Conservation (phyloP, 2,113 vertebrate genomes). For the Vulpes vulpes region DNA sequence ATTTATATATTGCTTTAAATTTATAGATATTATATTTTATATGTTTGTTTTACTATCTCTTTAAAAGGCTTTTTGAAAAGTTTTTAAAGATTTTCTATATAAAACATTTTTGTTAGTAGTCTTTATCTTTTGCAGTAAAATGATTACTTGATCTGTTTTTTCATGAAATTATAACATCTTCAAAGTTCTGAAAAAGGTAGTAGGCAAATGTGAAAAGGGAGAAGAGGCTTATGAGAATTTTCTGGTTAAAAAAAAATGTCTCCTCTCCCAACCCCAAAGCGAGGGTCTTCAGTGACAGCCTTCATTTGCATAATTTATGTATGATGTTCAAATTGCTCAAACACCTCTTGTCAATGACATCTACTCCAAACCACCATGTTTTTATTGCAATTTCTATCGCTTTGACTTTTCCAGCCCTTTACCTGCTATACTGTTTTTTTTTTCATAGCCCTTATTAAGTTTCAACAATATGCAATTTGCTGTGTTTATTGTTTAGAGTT, state of each 20-base stretch:
- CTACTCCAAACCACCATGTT: neutral
- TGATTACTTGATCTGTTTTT: neutral
- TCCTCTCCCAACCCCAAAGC: neutral
- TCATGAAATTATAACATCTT: neutral
- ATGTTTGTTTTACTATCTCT: neutral
- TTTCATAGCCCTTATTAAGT: neutral
- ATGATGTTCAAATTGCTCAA: neutral
- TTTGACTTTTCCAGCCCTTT: neutral
- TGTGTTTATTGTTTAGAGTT: neutral
- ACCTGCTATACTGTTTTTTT: neutral
- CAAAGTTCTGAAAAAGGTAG: neutral
- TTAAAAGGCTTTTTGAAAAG: neutral
- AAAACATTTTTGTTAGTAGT: neutral
- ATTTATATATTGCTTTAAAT: neutral
- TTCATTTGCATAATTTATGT: neutral
- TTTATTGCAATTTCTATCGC: neutral
- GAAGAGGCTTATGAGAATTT: neutral
- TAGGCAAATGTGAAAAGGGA: neutral
- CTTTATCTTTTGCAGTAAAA: neutral
- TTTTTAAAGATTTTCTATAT: neutral
- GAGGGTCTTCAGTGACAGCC: neutral
- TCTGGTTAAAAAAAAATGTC: neutral
- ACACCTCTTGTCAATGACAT: neutral
- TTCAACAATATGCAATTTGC: neutral
- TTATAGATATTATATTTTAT: neutral